Conservation (phyloP, 2,888 invertebrate genomes). For the Hesperia comma region DNA sequence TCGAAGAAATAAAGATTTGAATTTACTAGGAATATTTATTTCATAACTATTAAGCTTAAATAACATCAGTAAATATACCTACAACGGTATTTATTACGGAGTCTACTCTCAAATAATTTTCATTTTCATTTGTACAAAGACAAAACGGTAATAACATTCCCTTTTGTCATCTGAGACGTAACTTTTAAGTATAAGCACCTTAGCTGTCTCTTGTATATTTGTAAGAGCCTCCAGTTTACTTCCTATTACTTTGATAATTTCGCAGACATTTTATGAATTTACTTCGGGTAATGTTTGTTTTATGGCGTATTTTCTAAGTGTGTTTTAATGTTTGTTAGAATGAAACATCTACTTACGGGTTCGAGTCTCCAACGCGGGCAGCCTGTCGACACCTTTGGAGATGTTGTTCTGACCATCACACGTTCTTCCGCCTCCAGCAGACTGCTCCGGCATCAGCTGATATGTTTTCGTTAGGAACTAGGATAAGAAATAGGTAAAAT, state of each 20-base stretch:
- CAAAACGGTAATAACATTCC: constrained; percentile 17
- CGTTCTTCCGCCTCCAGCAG: constrained; percentile 94
- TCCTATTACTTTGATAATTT: constrained; percentile 25
- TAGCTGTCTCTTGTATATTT: constrained; percentile 15
- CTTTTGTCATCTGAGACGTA: constrained; percentile 18
- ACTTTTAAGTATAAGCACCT: constrained; percentile 17
- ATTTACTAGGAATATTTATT: too few relatives aligned
- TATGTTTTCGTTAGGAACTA: constrained; percentile 90
- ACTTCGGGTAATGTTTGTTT: not conserved
- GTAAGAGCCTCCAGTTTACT: constrained; percentile 13
- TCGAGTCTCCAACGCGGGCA: constrained; percentile 95
- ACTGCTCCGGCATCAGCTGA: constrained; percentile 89
- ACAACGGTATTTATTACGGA: not conserved
- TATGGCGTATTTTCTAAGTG: not conserved
- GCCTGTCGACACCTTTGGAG: constrained; percentile 98
- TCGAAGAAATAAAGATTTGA: too few relatives aligned
- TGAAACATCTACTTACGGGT: constrained; percentile 97
- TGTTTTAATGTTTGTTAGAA: constrained; percentile 82
- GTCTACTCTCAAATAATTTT: not conserved
- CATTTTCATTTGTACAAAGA: constrained; percentile 9
- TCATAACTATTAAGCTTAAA: not conserved
- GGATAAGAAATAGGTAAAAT: constrained; percentile 89
- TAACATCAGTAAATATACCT: not conserved
- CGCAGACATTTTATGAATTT: constrained; percentile 12
- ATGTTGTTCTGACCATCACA: constrained; percentile 97